phyloP scores from a whole-genome alignment of 2,888 invertebrate species.

The Xestia sexstrigata region DNA sequence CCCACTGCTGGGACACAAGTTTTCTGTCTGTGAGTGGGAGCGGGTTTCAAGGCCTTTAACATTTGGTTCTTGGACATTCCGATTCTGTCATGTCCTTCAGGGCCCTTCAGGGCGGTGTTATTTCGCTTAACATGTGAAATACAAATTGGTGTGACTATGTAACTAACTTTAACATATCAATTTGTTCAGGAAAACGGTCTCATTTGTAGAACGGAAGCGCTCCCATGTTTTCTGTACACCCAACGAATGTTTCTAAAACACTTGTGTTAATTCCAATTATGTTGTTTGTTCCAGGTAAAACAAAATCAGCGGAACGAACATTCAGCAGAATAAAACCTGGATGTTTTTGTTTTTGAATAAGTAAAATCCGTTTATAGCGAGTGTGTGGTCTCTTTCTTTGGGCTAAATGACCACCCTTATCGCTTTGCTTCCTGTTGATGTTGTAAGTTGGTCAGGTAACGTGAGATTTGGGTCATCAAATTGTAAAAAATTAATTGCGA shows the following conservation, averaged over 20 bases:
- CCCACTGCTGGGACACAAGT: no score
- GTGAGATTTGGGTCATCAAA: not conserved
- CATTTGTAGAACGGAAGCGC: slow-evolving; percentile 19
- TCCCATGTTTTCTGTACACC: slow-evolving; percentile 8
- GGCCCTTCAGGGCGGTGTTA: not conserved
- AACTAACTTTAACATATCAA: no score
- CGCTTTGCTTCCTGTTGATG: not conserved
- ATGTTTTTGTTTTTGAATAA: slow-evolving; percentile 33
- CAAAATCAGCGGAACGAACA: slow-evolving; percentile 16
- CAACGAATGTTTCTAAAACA: slow-evolving; percentile 12
- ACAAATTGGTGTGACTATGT: not conserved
- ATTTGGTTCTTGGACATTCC: no score
- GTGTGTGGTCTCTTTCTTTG: slow-evolving; percentile 29
- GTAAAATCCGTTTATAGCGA: slow-evolving; percentile 12
- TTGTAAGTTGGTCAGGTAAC: not conserved
- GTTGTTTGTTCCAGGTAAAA: slow-evolving; percentile 65
- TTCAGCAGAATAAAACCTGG: slow-evolving; percentile 3
- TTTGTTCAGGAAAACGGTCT: not conserved
- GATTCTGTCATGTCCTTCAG: not conserved
- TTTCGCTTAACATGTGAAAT: not conserved
- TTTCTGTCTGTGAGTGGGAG: no score
- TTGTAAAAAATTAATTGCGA: not conserved
- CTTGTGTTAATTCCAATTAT: slow-evolving; percentile 51
- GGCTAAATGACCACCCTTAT: slow-evolving; percentile 34
- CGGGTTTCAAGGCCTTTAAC: no score